Conservation (phyloP, 2,888 invertebrate species). For the Hydrotaea diabolus region DNA sequence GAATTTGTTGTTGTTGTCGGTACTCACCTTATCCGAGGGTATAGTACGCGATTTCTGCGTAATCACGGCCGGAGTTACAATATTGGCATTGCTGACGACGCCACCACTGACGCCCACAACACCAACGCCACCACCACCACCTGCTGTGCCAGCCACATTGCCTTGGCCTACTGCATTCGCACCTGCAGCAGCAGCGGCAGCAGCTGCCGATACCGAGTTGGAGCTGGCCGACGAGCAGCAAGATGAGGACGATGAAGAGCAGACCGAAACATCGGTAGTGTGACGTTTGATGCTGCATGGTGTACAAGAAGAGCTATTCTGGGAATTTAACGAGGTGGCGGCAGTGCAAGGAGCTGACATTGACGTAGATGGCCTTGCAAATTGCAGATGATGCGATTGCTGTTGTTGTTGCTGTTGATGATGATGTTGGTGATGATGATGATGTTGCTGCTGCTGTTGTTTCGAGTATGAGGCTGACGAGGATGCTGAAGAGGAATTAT, state of each 20-base stretch:
- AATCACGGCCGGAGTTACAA: constrained; percentile 71
- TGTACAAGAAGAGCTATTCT: constrained; percentile 69
- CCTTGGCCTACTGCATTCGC: constrained; percentile 68
- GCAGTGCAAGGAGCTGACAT: constrained; percentile 66
- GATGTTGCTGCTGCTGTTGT: constrained; percentile 62
- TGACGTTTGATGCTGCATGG: constrained; percentile 72
- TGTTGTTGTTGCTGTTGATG: constrained; percentile 55
- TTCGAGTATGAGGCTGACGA: constrained; percentile 44
- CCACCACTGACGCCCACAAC: constrained; percentile 50
- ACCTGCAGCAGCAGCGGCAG: constrained; percentile 64
- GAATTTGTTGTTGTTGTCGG: constrained; percentile 56
- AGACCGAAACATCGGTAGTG: constrained; percentile 69
- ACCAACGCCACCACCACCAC: constrained; percentile 55
- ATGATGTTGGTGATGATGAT: constrained; percentile 49
- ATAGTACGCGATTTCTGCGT: constrained; percentile 86
- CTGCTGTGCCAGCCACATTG: constrained; percentile 43
- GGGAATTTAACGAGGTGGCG: constrained; percentile 53
- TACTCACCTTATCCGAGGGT: constrained; percentile 90
- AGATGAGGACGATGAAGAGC: constrained; percentile 73
- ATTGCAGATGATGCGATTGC: constrained; percentile 62
- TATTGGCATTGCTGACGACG: constrained; percentile 68
- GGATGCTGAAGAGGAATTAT: constrained; percentile 57
- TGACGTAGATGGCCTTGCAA: constrained; percentile 68
- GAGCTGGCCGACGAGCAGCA: constrained; percentile 71
- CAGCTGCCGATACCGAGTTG: constrained; percentile 67